phyloP scores from a whole-genome alignment of 2,888 invertebrate genomes.

The Macrophya alboannulata region DNA sequence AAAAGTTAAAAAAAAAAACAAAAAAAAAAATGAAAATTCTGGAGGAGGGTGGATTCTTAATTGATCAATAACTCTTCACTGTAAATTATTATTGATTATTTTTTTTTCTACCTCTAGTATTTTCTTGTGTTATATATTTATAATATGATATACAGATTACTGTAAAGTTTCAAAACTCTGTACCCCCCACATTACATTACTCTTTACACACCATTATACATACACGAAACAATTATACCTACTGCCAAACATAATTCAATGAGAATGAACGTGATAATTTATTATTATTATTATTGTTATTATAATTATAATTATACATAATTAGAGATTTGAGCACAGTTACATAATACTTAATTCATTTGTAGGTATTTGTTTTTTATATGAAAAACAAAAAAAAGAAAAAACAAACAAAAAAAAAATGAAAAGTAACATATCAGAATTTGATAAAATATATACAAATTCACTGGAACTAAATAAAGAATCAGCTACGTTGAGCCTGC shows the following conservation, averaged over 20 bases:
- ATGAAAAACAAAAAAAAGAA: neutral
- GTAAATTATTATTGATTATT: too few species aligned
- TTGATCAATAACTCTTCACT: neutral
- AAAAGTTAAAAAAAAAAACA: neutral
- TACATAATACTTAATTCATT: neutral
- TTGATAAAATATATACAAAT: constrained; percentile 8
- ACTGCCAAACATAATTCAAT: constrained; percentile 25
- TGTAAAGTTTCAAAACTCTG: neutral
- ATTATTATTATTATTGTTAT: neutral
- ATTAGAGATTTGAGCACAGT: neutral
- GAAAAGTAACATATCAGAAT: neutral
- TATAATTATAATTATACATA: neutral
- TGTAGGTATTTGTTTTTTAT: neutral
- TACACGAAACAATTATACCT: neutral
- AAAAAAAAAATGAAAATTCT: constrained; percentile 15
- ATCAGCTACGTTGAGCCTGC: constrained; percentile 5
- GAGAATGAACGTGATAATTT: constrained; percentile 13
- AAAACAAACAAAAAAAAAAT: neutral
- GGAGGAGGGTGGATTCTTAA: constrained; percentile 1
- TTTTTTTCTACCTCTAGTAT: constrained; percentile 6
- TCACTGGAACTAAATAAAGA: constrained; percentile 13
- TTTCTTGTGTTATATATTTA: neutral
- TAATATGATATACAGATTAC: neutral
- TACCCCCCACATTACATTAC: neutral
- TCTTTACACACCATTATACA: neutral